These are phyloP conservation scores for Trissolcus basalis DNA, from an alignment of 1,140 invertebrate genomes.

Conservation along the genomic window DNA sequence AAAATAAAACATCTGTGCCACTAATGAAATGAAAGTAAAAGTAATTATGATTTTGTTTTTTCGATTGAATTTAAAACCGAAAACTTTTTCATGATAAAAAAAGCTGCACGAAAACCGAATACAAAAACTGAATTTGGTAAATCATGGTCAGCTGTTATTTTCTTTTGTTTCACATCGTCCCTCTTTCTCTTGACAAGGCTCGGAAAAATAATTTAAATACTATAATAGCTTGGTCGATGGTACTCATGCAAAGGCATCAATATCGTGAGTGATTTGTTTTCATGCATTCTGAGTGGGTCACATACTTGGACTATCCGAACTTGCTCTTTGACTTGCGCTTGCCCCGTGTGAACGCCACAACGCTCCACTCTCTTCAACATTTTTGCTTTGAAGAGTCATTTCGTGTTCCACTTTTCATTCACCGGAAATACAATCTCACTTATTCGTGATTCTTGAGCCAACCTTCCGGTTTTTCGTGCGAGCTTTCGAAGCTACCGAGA, in stretches of 20 bases:
- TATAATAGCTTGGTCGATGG: neutral
- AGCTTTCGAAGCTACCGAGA: slow-evolving; percentile 36
- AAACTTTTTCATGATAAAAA: too few species aligned
- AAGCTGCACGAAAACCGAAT: too few species aligned
- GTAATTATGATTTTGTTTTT: too few species aligned
- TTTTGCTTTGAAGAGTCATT: slow-evolving; percentile 34
- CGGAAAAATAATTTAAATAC: slow-evolving; percentile 11
- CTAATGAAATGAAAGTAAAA: too few species aligned
- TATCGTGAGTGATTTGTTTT: slow-evolving; percentile 11
- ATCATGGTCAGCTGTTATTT: too few species aligned
- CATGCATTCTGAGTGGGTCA: neutral
- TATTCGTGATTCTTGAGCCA: slow-evolving; percentile 8
- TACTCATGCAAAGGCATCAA: neutral
- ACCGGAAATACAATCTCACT: slow-evolving; percentile 27
- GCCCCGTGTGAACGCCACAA: neutral
- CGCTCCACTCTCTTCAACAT: slow-evolving; percentile 16
- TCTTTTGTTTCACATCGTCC: neutral
- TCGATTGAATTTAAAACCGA: too few species aligned
- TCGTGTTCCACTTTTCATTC: slow-evolving; percentile 34
- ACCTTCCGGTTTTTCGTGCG: slow-evolving; percentile 18
- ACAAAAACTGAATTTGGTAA: too few species aligned
- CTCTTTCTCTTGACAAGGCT: neutral
- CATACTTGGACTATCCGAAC: slow-evolving; percentile 4
- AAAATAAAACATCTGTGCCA: too few species aligned
- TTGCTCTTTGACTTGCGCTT: slow-evolving; percentile 10